Conservation (phyloP, 2,888 invertebrate genomes). For the Cacoxenus indagator region DNA sequence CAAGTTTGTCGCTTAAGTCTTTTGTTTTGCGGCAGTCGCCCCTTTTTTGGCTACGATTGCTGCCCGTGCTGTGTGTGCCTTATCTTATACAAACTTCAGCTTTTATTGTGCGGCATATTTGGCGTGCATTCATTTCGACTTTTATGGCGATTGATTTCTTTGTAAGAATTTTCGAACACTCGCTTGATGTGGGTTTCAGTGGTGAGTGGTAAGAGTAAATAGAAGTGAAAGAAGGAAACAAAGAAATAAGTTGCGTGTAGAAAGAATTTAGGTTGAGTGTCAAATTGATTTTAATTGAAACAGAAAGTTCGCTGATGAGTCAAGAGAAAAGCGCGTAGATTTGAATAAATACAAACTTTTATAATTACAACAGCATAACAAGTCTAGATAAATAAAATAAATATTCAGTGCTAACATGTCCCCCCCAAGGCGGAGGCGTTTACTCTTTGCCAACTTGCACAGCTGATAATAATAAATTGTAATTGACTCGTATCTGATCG, state of each 20-base stretch:
- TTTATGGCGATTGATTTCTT: slow-evolving; percentile 45
- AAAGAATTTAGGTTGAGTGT: no score
- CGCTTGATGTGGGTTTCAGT: background rate
- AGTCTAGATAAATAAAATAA: no score
- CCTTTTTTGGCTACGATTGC: no score
- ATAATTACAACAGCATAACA: no score
- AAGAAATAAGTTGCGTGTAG: background rate
- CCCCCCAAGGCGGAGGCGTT: no score
- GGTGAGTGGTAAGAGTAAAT: background rate
- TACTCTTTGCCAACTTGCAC: no score
- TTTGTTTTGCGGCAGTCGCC: slow-evolving; percentile 44
- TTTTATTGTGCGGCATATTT: slow-evolving; percentile 20
- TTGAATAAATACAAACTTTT: no score
- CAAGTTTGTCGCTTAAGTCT: slow-evolving; percentile 58
- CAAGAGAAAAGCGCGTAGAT: background rate
- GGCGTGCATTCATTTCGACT: slow-evolving; percentile 26
- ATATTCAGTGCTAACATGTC: no score
- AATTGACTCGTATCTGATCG: no score
- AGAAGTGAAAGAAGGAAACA: background rate
- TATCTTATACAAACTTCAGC: slow-evolving; percentile 13
- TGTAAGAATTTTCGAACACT: slow-evolving; percentile 44
- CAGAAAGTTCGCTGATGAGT: background rate
- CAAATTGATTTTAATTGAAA: no score
- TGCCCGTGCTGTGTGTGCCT: slow-evolving; percentile 26
- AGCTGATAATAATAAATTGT: no score